Percentiles rank a stretch among this genome's conserved stretches.
Evolutionary conservation across 64 coral and sea anemone species (phyloP).

Genomic region (Dendronephthya gigantea): DNA sequence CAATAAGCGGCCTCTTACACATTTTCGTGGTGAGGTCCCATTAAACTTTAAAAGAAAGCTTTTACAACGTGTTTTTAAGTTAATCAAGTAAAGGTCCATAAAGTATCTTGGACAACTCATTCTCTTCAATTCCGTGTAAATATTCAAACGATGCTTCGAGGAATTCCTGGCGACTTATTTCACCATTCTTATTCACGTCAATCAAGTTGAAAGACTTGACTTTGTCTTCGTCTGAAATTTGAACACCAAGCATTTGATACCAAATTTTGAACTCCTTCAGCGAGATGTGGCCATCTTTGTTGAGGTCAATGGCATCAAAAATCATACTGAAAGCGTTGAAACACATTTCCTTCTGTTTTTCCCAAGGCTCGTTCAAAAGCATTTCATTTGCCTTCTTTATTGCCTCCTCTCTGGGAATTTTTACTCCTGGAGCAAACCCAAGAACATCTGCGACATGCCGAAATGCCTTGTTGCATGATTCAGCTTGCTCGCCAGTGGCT

Average conservation of each 20-base stretch:
- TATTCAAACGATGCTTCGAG: background rate
- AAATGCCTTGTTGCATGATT: background rate
- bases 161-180: background rate
- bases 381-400: background rate
- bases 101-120: background rate
- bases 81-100: background rate
- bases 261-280: background rate
- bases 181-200: background rate
- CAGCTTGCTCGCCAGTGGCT: background rate
- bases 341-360: background rate
- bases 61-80: too few relatives aligned
- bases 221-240: background rate
- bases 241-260: background rate
- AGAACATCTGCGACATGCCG: background rate
- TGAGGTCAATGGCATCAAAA: background rate
- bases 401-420: background rate
- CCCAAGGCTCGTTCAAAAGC: background rate
- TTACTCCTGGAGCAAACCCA: background rate
- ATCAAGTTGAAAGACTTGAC: background rate
- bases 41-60: too few relatives aligned
- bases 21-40: too few relatives aligned
- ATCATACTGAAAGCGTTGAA: background rate
- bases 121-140: background rate
- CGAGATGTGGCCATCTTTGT: background rate
- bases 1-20: too few relatives aligned